phyloP scores from a whole-genome alignment of 2,113 vertebrate genomes.

The Anolis sagrei region DNA sequence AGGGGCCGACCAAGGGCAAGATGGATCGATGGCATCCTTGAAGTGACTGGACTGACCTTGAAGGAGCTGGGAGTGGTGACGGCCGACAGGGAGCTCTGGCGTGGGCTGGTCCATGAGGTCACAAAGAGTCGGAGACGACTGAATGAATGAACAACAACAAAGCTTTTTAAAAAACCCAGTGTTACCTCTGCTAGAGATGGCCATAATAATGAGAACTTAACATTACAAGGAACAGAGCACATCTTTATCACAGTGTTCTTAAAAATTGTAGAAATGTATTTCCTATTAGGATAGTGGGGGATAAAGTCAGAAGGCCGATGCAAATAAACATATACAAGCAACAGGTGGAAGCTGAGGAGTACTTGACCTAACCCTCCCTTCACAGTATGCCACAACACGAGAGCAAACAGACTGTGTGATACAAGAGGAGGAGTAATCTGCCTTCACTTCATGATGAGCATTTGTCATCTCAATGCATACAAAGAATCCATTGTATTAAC shows the following conservation, averaged over 20 bases:
- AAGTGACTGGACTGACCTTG: too few species aligned
- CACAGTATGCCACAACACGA: constrained; percentile 13
- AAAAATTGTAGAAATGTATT: constrained; percentile 29
- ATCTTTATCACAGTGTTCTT: constrained; percentile 28
- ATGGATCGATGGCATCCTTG: too few species aligned
- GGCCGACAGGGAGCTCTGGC: too few species aligned
- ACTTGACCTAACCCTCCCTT: constrained; percentile 10
- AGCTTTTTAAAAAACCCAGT: too few species aligned
- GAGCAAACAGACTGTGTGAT: neutral
- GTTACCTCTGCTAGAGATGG: constrained; percentile 32
- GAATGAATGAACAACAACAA: too few species aligned
- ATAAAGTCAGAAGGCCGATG: constrained; percentile 33
- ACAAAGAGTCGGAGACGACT: too few species aligned
- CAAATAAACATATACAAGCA: constrained; percentile 27
- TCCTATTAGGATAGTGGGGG: neutral
- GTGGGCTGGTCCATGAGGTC: too few species aligned
- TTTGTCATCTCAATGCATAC: constrained; percentile 9
- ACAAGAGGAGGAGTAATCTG: neutral
- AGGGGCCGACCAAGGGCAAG: too few species aligned
- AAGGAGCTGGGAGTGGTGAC: too few species aligned
- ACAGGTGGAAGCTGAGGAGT: constrained; percentile 15
- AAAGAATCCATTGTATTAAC: constrained; percentile 10
- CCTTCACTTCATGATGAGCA: neutral
- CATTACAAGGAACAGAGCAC: constrained; percentile 17
- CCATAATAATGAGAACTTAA: constrained; percentile 32